Base-by-base conservation (phyloP, 2,888 invertebrate species). In the Drosophila dives region DNA sequence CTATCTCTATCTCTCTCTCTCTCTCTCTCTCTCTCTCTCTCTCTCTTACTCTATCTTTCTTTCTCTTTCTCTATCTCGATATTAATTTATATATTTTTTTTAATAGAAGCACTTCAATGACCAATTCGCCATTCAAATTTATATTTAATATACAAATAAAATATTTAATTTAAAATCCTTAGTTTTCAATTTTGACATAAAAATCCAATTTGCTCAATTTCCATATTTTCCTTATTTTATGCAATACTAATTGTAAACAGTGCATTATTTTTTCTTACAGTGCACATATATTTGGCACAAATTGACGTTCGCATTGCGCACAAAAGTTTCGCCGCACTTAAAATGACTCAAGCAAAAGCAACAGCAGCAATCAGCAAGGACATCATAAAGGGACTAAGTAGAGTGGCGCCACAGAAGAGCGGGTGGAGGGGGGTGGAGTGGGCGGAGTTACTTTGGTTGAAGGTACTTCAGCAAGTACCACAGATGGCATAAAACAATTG, bases 401-500 rank as follows among this genome's bases (percentile, higher is more conserved):
- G 53, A 34, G 17, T 38, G 55, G 12, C 12, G 23, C 7, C 7
- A 8, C 23, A 23, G 11, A 1, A 29, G 17, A 5, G 12, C 10
- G n/a, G 51, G 23, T 42, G 49, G 20, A 38, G 45, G 23, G 48
- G 49, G 26, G 20, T 34, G 38, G 12, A 2, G 23, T 7, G 23
- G 45, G 15, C 12, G 1, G 12, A 42, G 26, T 4, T 38, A 33
- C 48, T 62, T 62, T 29, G 15, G 45, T 26, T 17, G 40, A 36
- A 15, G 48, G 53, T 38, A 65, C 78, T 60, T 42, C 32, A 50
- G 29, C 53, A 32, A 36, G 58, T 60, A 75, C 78, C 71, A 60
- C 84, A 85, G 76, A 74, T 74, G 85, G 82, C 80, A 81, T 85
- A 84, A 84, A 87, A 86, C 90, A 84, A 89, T 86, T 86, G 88